phyloP scores from a whole-genome alignment of 2,888 invertebrate genomes.

The Liopterus haemorrhoidalis region DNA sequence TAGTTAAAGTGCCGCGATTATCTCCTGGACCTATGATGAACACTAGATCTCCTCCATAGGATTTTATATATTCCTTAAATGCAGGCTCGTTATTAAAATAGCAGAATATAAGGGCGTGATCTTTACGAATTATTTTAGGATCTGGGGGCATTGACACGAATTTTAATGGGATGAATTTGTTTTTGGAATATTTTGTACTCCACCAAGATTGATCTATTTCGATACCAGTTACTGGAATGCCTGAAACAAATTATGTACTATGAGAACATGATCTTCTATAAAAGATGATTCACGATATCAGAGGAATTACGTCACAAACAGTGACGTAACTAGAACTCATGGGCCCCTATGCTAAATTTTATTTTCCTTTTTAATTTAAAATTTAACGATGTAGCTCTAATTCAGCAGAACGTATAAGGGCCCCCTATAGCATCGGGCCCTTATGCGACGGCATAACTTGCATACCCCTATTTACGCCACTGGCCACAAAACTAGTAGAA shows the following conservation, averaged over 20 bases:
- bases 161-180: slow-evolving; percentile 61
- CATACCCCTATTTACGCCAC: no score
- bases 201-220: slow-evolving; percentile 80
- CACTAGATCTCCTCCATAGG: slow-evolving; percentile 59
- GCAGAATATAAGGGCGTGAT: slow-evolving; percentile 67
- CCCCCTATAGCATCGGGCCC: no score
- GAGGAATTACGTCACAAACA: no score
- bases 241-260: slow-evolving; percentile 43
- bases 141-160: slow-evolving; percentile 49
- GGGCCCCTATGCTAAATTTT: no score
- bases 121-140: slow-evolving; percentile 34
- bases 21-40: slow-evolving; percentile 69
- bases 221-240: slow-evolving; percentile 58
- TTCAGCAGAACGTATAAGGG: no score
- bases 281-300: no score
- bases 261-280: no score
- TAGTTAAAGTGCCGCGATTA: slow-evolving; percentile 59
- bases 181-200: slow-evolving; percentile 68
- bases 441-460: no score
- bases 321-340: no score
- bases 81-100: slow-evolving; percentile 71
- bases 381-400: no score
- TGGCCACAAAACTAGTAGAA: no score
- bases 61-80: slow-evolving; percentile 60
- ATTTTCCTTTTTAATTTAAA: no score